Evolutionary conservation across 2,888 invertebrate species (phyloP).

Genomic region (Folsomia candida): DNA sequence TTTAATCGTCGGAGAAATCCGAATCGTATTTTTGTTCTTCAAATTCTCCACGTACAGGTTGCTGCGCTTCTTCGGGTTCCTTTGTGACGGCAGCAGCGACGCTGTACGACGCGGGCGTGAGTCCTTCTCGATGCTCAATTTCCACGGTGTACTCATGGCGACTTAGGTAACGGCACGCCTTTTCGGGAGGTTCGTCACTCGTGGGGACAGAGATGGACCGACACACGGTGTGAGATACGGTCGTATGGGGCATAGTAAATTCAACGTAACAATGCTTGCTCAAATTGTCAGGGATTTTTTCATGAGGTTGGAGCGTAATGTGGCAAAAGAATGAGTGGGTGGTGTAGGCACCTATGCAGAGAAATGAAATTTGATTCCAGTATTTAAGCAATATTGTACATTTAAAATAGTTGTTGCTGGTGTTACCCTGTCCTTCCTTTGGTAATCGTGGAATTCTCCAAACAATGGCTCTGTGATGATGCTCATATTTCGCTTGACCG

Average conservation of each 20-base stretch:
- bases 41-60: slow-evolving; percentile 20
- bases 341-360: slow-evolving; percentile 93
- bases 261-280: slow-evolving; percentile 86
- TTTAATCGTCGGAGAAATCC: slow-evolving; percentile 48
- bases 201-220: slow-evolving; percentile 83
- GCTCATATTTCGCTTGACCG: slow-evolving; percentile 97
- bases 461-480: slow-evolving; percentile 93
- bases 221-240: slow-evolving; percentile 89
- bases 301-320: slow-evolving; percentile 93
- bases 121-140: slow-evolving; percentile 62
- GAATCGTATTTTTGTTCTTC: slow-evolving; percentile 43
- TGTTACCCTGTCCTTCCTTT: slow-evolving; percentile 96
- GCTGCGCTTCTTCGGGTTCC: slow-evolving; percentile 27
- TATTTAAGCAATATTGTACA: background rate
- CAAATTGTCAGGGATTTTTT: slow-evolving; percentile 91
- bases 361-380: background rate
- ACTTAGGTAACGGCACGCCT: slow-evolving; percentile 94
- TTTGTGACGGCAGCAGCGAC: slow-evolving; percentile 42
- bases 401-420: slow-evolving; percentile 5
- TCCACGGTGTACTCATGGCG: slow-evolving; percentile 93
- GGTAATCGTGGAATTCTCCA: slow-evolving; percentile 97
- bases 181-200: slow-evolving; percentile 89
- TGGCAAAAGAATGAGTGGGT: slow-evolving; percentile 92
- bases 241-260: slow-evolving; percentile 98
- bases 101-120: slow-evolving; percentile 44